Percentiles rank a stretch among this genome's conserved stretches.
Conservation (phyloP, 2,888 invertebrate genomes). For the Eudemis profundana region DNA sequence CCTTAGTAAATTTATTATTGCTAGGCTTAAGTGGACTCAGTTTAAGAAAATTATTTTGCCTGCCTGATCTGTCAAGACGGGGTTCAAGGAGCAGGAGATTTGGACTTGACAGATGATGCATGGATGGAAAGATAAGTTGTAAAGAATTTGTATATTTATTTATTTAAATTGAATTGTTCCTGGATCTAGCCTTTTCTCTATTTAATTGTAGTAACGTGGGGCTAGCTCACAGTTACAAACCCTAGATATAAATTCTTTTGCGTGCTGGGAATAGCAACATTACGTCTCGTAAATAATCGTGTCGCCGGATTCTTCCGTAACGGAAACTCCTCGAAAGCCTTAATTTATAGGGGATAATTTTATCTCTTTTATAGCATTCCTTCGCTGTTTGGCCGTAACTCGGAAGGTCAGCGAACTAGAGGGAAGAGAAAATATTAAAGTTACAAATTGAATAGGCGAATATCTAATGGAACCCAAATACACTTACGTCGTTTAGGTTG, state of each 20-base stretch:
- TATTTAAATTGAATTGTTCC: too few relatives aligned
- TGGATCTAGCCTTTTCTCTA: too few relatives aligned
- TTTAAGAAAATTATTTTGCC: too few relatives aligned
- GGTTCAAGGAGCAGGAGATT: too few relatives aligned
- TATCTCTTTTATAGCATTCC: slow-evolving; percentile 7
- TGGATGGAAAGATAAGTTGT: too few relatives aligned
- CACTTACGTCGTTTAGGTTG: background rate
- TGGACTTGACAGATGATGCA: too few relatives aligned
- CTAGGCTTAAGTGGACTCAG: too few relatives aligned
- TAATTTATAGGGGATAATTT: slow-evolving; percentile 23
- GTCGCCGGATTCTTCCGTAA: slow-evolving; percentile 11
- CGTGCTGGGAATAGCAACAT: background rate
- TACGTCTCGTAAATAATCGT: slow-evolving; percentile 11
- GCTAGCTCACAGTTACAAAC: too few relatives aligned
- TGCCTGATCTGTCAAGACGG: too few relatives aligned
- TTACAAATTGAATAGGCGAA: slow-evolving; percentile 5
- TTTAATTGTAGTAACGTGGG: too few relatives aligned
- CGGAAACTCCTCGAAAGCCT: slow-evolving; percentile 18
- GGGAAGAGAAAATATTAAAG: slow-evolving; percentile 5
- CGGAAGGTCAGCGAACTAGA: slow-evolving; percentile 12
- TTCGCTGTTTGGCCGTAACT: slow-evolving; percentile 13
- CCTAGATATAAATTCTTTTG: background rate
- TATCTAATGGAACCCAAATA: background rate
- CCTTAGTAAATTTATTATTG: too few relatives aligned
- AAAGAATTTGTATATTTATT: too few relatives aligned